A percentile compares a stretch with the other conserved stretches of the same genome.
Conservation (phyloP, 2,888 invertebrate genomes). For the Epinotia ramella region DNA sequence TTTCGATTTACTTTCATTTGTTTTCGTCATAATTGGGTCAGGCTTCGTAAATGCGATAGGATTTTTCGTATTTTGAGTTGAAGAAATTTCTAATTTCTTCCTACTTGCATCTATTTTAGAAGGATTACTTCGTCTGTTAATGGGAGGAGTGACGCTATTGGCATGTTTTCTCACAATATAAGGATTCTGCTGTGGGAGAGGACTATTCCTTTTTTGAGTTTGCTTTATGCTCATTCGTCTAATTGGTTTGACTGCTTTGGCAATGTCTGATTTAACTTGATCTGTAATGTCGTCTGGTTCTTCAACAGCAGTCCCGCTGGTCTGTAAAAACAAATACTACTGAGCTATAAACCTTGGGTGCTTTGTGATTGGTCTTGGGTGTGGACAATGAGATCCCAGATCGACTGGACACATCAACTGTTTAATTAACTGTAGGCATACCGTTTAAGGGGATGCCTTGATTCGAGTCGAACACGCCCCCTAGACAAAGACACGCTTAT, state of each 20-base stretch:
- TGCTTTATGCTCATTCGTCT: background rate
- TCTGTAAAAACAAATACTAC: background rate
- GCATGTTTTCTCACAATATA: constrained; percentile 23
- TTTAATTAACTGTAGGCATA: too few relatives aligned
- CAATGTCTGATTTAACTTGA: background rate
- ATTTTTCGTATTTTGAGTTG: background rate
- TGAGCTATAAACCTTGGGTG: background rate
- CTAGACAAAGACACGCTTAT: too few relatives aligned
- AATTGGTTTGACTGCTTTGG: background rate
- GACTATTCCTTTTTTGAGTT: constrained; percentile 22
- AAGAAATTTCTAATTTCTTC: background rate
- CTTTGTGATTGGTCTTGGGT: background rate
- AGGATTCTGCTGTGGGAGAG: background rate
- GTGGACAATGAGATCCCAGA: background rate
- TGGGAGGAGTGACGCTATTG: background rate
- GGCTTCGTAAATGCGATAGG: background rate
- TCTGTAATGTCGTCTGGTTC: background rate
- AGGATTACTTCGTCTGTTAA: background rate
- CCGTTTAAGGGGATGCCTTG: too few relatives aligned
- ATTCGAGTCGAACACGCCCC: too few relatives aligned
- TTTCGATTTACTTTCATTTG: constrained; percentile 20
- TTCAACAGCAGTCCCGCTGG: background rate
- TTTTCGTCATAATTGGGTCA: constrained; percentile 1
- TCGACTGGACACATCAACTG: too few relatives aligned
- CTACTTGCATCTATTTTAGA: constrained; percentile 8